Conservation (phyloP, 2,113 vertebrate species). For the Pongo abelii region DNA sequence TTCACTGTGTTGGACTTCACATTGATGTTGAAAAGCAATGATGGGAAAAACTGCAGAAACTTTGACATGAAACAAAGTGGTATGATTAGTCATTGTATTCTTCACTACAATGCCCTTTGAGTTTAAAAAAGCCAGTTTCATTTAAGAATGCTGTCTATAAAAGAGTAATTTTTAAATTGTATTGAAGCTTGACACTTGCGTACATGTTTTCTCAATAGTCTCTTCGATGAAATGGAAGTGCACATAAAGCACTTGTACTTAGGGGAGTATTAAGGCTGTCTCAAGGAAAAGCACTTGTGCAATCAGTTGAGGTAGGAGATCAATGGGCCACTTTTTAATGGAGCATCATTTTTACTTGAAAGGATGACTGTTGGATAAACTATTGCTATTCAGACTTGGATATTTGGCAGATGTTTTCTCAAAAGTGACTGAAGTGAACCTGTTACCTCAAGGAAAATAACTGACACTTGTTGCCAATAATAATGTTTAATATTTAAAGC, state of each 20-base stretch:
- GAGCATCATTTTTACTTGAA: constrained; percentile 50
- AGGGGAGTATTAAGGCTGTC: background rate
- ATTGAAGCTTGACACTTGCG: background rate
- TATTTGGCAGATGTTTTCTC: background rate
- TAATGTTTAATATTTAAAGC: constrained; percentile 29
- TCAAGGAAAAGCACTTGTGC: background rate
- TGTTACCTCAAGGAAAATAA: constrained; percentile 19
- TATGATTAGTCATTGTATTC: background rate
- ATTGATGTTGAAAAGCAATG: background rate
- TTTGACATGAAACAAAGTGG: background rate
- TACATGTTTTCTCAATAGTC: constrained; percentile 1
- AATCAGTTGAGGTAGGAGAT: background rate
- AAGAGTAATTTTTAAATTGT: background rate
- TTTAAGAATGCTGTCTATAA: background rate
- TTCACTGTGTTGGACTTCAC: background rate
- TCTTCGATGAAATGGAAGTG: background rate
- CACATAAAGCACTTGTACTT: background rate
- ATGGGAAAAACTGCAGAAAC: background rate
- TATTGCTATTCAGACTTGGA: background rate
- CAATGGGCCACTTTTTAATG: background rate
- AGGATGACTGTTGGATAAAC: constrained; percentile 21
- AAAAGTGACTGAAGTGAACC: background rate
- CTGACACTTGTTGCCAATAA: background rate
- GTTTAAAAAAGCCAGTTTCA: background rate
- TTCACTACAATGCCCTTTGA: background rate